Percentiles rank a stretch among this genome's conserved stretches.
phyloP scores from a whole-genome alignment of 2,888 invertebrate species.

The Volucella inflata region DNA sequence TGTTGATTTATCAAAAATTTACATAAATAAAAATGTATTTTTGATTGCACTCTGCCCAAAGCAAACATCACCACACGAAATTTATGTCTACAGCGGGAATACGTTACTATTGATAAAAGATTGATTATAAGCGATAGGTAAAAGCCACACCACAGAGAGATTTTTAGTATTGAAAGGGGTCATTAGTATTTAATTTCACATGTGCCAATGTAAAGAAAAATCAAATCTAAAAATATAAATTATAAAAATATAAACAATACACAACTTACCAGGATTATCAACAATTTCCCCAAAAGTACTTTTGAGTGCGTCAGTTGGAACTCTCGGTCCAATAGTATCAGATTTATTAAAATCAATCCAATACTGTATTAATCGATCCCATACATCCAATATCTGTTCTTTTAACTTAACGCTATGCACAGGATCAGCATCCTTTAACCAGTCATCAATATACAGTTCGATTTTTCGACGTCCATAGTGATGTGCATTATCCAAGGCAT shows the following conservation, averaged over 20 bases:
- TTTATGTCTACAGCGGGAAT: slow-evolving; percentile 34
- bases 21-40: too few relatives aligned
- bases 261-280: slow-evolving; percentile 88
- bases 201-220: slow-evolving; percentile 26
- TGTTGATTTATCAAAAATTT: too few relatives aligned
- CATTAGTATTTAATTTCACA: slow-evolving; percentile 47
- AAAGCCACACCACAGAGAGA: slow-evolving; percentile 14
- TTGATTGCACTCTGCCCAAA: slow-evolving; percentile 29
- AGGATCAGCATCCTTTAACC: slow-evolving; percentile 91
- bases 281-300: slow-evolving; percentile 89
- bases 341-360: slow-evolving; percentile 91
- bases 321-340: slow-evolving; percentile 88
- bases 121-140: slow-evolving; percentile 38
- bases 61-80: slow-evolving; percentile 44
- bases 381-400: slow-evolving; percentile 94
- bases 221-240: not conserved
- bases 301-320: slow-evolving; percentile 89
- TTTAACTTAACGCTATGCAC: slow-evolving; percentile 93
- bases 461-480: slow-evolving; percentile 96
- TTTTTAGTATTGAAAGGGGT: slow-evolving; percentile 53
- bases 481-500: slow-evolving; percentile 96
- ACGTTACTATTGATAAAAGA: slow-evolving; percentile 45
- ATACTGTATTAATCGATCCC: slow-evolving; percentile 96
- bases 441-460: slow-evolving; percentile 91
- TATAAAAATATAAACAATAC: not conserved